These are phyloP conservation scores for Sebastes cheni DNA, from an alignment of 2,797 vertebrate species.

Conservation along the genomic window DNA sequence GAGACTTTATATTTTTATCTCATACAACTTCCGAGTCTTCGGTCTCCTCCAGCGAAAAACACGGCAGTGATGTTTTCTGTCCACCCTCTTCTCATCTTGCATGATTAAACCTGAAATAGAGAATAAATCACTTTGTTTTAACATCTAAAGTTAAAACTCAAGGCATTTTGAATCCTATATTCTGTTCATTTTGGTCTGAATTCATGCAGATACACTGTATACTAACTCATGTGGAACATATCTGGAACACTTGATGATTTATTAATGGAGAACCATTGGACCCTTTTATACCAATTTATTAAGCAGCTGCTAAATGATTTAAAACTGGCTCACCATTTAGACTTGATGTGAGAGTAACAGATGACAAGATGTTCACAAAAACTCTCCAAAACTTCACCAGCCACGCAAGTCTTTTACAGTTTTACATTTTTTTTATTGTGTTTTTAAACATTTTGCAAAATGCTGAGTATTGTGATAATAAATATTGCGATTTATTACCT, in stretches of 20 bases:
- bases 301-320: conserved; percentile 2
- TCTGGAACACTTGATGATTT: neutral
- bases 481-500: too few relatives aligned
- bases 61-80: neutral
- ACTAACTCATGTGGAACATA: neutral
- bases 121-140: neutral
- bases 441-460: too few relatives aligned
- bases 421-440: neutral
- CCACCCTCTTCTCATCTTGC: neutral
- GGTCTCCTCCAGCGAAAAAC: neutral
- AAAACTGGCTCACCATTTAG: neutral
- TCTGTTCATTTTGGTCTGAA: neutral
- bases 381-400: neutral
- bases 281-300: neutral
- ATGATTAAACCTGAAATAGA: neutral
- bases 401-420: neutral
- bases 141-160: neutral
- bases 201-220: neutral
- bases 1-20: neutral
- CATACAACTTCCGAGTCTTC: neutral
- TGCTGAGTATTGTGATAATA: too few relatives aligned
- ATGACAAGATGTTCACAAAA: neutral
- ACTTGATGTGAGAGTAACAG: neutral
- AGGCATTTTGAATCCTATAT: neutral
- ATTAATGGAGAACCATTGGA: neutral